Evolutionary conservation across 2,797 vertebrate species (phyloP).

Genomic region (Champsocephalus gunnari): DNA sequence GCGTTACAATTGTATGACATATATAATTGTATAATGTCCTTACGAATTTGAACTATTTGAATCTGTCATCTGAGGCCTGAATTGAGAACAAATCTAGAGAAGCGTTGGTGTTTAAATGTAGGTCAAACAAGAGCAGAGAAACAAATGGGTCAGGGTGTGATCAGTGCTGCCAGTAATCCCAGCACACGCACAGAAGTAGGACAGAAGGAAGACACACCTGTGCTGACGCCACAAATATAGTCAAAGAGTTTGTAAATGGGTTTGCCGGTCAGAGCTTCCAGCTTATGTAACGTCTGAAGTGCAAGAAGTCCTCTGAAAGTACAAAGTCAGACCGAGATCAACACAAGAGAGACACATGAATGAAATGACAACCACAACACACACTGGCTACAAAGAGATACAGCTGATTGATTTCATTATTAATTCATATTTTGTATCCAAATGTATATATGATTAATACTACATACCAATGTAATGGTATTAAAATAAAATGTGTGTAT

Average conservation of each 20-base stretch:
- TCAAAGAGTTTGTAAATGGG: constrained; percentile 95
- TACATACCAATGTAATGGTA: too few species aligned
- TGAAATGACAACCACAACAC: not conserved
- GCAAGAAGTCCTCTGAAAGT: constrained; percentile 92
- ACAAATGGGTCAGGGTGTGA: constrained; percentile 61
- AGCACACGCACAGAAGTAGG: constrained; percentile 47
- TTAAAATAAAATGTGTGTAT: too few species aligned
- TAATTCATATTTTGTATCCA: too few species aligned
- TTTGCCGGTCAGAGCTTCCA: constrained; percentile 93
- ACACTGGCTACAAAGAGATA: not conserved
- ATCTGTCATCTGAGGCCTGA: not conserved
- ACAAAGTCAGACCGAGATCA: constrained; percentile 18
- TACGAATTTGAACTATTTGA: not conserved
- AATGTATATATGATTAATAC: too few species aligned
- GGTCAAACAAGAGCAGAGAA: constrained; percentile 45
- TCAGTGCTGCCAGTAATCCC: constrained; percentile 55
- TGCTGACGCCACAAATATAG: constrained; percentile 98
- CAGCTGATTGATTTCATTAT: not conserved
- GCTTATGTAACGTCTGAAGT: constrained; percentile 92
- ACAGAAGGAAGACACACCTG: constrained; percentile 84
- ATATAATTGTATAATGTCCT: not conserved
- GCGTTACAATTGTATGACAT: not conserved
- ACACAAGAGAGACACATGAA: not conserved
- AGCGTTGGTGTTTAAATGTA: constrained; percentile 27
- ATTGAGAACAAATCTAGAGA: not conserved